Evolutionary conservation across 2,797 vertebrate species (phyloP).

Genomic region (Typhlichthys subterraneus): DNA sequence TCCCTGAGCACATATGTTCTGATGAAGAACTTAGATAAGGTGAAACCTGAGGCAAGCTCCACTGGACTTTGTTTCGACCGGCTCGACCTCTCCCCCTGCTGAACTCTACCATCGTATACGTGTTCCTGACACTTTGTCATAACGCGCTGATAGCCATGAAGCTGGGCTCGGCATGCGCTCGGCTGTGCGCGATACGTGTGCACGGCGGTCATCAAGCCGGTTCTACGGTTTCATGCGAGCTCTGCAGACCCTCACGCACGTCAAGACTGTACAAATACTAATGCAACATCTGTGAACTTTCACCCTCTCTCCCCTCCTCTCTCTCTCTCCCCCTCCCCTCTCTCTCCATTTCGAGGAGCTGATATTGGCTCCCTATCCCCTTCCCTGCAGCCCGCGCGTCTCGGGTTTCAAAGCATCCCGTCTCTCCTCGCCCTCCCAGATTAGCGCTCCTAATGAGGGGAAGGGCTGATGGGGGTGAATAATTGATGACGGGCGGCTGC

Average conservation of each 20-base stretch:
- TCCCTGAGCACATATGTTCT: slow-evolving; percentile 57
- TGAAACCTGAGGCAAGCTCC: slow-evolving; percentile 50
- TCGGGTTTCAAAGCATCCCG: slow-evolving; percentile 70
- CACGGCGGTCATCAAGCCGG: slow-evolving; percentile 56
- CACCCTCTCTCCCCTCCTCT: slow-evolving; percentile 28
- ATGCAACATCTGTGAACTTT: slow-evolving; percentile 54
- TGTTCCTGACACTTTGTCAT: slow-evolving; percentile 32
- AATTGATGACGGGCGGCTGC: slow-evolving; percentile 70
- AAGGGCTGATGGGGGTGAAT: slow-evolving; percentile 70
- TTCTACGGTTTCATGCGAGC: slow-evolving; percentile 67
- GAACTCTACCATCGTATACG: slow-evolving; percentile 5
- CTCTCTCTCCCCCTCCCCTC: neutral
- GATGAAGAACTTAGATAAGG: slow-evolving; percentile 35
- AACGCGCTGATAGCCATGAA: slow-evolving; percentile 51
- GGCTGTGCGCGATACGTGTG: slow-evolving; percentile 36
- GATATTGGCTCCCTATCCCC: slow-evolving; percentile 33
- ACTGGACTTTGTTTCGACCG: slow-evolving; percentile 7
- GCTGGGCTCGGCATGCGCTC: slow-evolving; percentile 36
- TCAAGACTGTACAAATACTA: slow-evolving; percentile 65
- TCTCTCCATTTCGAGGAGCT: slow-evolving; percentile 39
- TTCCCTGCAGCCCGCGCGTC: slow-evolving; percentile 48
- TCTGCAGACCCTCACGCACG: slow-evolving; percentile 58
- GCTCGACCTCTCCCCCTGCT: slow-evolving; percentile 15
- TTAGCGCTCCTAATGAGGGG: slow-evolving; percentile 76
- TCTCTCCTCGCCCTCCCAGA: slow-evolving; percentile 62